These are phyloP conservation scores for Camptogramma bilineatum DNA, from an alignment of 2,888 invertebrate species.

Conservation along the genomic window DNA sequence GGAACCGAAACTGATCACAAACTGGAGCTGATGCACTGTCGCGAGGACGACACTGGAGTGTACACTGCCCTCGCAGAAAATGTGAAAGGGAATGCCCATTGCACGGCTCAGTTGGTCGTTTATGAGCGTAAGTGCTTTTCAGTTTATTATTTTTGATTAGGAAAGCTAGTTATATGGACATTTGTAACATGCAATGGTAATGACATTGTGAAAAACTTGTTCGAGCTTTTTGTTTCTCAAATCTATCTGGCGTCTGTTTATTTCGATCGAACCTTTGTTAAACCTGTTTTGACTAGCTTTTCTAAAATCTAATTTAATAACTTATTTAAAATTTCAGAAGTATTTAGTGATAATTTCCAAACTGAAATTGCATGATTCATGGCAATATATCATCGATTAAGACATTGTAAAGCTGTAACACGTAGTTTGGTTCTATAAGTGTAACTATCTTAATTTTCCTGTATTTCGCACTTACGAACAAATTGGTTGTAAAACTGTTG, in stretches of 20 bases:
- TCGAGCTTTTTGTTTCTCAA: background rate
- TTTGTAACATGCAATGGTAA: background rate
- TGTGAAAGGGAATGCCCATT: slow-evolving; percentile 91
- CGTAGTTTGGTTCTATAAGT: slow-evolving; percentile 60
- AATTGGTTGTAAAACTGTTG: slow-evolving; percentile 7
- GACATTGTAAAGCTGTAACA: slow-evolving; percentile 81
- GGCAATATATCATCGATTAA: slow-evolving; percentile 73
- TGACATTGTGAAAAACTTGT: background rate
- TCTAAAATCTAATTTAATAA: background rate
- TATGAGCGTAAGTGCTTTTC: slow-evolving; percentile 89
- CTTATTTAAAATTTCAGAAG: slow-evolving; percentile 11
- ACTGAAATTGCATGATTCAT: slow-evolving; percentile 63
- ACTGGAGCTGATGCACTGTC: slow-evolving; percentile 90
- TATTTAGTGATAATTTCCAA: slow-evolving; percentile 14
- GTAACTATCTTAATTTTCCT: slow-evolving; percentile 68
- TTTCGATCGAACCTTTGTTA: background rate
- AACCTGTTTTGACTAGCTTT: slow-evolving; percentile 13
- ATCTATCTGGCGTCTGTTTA: no score
- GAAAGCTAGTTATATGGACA: slow-evolving; percentile 16
- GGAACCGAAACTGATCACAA: slow-evolving; percentile 86
- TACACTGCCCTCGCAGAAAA: slow-evolving; percentile 96
- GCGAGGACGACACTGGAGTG: slow-evolving; percentile 92
- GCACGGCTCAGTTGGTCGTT: slow-evolving; percentile 95
- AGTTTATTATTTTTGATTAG: slow-evolving; percentile 7
- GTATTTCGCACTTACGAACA: slow-evolving; percentile 62